Evolutionary conservation across 2,797 vertebrate genomes (phyloP).

Genomic region (Heliangelus exortis): DNA sequence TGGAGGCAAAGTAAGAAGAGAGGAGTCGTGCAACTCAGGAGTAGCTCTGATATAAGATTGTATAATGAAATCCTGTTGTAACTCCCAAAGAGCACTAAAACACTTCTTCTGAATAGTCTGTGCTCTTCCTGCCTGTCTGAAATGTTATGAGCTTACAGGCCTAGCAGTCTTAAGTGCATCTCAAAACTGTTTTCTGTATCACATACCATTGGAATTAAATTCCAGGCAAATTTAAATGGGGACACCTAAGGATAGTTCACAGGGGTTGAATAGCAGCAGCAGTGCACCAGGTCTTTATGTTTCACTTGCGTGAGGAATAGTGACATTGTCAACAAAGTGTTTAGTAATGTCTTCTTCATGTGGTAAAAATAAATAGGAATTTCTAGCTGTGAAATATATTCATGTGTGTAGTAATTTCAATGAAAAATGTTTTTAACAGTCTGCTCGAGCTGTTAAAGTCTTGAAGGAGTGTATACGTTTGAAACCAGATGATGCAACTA

Average conservation of each 20-base stretch:
- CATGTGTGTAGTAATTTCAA: constrained; percentile 32
- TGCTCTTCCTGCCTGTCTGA: neutral
- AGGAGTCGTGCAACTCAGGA: neutral
- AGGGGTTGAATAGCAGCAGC: neutral
- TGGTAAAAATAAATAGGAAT: neutral
- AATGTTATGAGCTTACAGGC: neutral
- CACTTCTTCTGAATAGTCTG: neutral
- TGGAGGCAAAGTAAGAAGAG: neutral
- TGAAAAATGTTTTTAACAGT: constrained; percentile 76
- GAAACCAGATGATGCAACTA: constrained; percentile 95
- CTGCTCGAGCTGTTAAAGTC: constrained; percentile 96
- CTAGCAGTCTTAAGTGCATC: neutral
- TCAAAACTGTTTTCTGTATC: neutral
- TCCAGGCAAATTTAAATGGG: neutral
- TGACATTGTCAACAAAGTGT: neutral
- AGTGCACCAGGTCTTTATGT: neutral
- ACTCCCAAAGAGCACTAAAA: neutral
- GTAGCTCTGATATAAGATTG: too few relatives aligned
- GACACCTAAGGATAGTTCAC: neutral
- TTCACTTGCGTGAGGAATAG: neutral
- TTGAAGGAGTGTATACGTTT: constrained; percentile 96
- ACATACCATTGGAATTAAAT: neutral
- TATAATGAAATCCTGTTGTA: neutral
- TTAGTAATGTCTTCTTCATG: neutral
- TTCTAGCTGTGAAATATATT: neutral